Evolutionary conservation across 2,113 vertebrate genomes (phyloP), one percentile per base, ranked within the genome.

Genomic region (Atrichornis clamosus): DNA sequence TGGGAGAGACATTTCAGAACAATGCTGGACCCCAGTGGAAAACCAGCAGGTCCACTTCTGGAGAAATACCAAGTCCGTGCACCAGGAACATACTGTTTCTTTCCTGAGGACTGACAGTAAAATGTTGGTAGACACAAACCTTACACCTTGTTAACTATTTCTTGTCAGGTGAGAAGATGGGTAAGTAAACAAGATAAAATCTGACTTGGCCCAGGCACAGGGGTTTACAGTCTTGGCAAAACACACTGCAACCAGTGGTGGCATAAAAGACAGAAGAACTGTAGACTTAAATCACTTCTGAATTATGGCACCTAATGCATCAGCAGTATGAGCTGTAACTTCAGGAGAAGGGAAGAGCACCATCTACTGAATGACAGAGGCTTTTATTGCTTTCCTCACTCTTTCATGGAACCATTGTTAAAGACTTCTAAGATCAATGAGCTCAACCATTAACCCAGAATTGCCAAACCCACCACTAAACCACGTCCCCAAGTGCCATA

Each of bases 351-450:
- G 23, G 62, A 84, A 93, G 84, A 93, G 81, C 82, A 65, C 89
- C 91, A 93, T 16, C 93, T 93, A 50, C 50, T 83, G 94, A 92
- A 88, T 20, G 30, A 19, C 37, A 75, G 46, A 76, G 26, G 26
- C 21, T 69, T 33, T 33, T 39, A 53, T 33, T 72, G 7, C 28
- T 81, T 80, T 74, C 50, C 21, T 39, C 17, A 28, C 9, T 60
- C 47, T 75, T 75, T 6, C 22, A 12, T 63, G 33, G 35, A 19
- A 70, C 24, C 32, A 10, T 42, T 63, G 42, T 26, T 44, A 62
- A 77, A 70, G 56, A 56, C 35, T 22, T 56, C 56, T 44, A 20
- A 56, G 35, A 37, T 23, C 18, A 15, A 3, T 37, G 42, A 44
- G 32, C 22, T 28, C 22, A 63, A 23, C 13, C 5, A 7, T 13